Evolutionary conservation across 2,113 vertebrate species (phyloP).

Genomic region (Nicator chloris): DNA sequence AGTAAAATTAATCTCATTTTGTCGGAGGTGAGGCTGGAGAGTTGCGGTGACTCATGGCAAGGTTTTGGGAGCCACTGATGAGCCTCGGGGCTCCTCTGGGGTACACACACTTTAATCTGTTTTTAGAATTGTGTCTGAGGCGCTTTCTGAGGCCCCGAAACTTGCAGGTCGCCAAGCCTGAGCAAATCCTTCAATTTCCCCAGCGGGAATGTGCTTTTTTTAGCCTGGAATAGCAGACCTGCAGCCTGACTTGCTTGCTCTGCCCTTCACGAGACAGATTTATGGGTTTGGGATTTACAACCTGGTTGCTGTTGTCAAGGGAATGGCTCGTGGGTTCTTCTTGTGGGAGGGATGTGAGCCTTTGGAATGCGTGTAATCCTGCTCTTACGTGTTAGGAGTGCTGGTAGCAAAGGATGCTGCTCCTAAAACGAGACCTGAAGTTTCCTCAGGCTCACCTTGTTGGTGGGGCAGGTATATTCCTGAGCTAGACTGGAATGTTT

Average conservation of each 20-base stretch:
- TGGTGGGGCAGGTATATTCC: background rate
- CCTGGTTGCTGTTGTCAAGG: background rate
- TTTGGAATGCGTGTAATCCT: accelerated
- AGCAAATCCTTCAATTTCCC: background rate
- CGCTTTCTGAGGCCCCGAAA: accelerated
- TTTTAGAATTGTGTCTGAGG: background rate
- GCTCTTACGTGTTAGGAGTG: background rate
- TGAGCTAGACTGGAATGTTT: background rate
- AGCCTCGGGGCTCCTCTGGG: background rate
- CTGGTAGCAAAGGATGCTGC: background rate
- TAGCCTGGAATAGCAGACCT: background rate
- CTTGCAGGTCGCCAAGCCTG: background rate
- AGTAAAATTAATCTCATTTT: background rate
- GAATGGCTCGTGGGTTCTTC: background rate
- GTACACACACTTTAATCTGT: background rate
- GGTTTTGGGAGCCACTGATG: background rate
- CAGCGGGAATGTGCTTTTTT: background rate
- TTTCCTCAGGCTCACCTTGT: background rate
- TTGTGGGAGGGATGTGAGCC: background rate
- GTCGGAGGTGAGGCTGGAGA: background rate
- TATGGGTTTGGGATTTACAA: background rate
- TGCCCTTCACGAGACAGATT: background rate
- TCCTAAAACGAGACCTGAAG: background rate
- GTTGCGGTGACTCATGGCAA: accelerated
- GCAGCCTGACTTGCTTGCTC: background rate